A percentile compares a stretch with the other conserved stretches of the same genome.
phyloP scores from a whole-genome alignment of 2,888 invertebrate genomes.

The Zhuqinia jingwanae region DNA sequence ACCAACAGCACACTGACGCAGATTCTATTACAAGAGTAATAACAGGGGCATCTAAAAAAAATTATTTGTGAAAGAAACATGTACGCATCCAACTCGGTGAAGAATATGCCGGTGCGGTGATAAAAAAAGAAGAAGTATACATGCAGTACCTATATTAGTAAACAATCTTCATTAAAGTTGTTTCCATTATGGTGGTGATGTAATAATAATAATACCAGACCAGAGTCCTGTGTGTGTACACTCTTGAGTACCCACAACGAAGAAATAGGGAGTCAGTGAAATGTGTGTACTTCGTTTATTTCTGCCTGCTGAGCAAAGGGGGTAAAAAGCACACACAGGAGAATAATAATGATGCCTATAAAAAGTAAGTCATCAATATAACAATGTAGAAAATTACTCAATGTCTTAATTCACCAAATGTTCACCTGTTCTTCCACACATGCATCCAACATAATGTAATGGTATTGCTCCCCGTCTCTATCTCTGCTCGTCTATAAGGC shows the following conservation, averaged over 20 bases:
- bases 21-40: no score
- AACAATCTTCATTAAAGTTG: slow-evolving; percentile 54
- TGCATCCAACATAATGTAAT: neutral
- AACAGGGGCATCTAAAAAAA: neutral
- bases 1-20: neutral
- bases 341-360: slow-evolving; percentile 59
- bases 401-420: slow-evolving; percentile 53
- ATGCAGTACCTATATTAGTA: slow-evolving; percentile 54
- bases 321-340: slow-evolving; percentile 31
- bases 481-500: neutral
- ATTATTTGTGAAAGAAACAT: neutral
- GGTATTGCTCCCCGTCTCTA: neutral
- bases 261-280: slow-evolving; percentile 14
- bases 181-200: slow-evolving; percentile 54
- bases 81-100: slow-evolving; percentile 2
- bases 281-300: neutral
- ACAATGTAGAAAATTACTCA: slow-evolving; percentile 62
- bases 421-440: slow-evolving; percentile 32
- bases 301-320: neutral
- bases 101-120: no score
- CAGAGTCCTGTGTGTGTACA: neutral
- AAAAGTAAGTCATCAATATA: slow-evolving; percentile 64
- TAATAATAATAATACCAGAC: slow-evolving; percentile 46
- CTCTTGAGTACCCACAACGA: slow-evolving; percentile 18
- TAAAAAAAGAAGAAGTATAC: neutral